Percentiles rank a stretch among this genome's conserved stretches.
These are phyloP conservation scores for Takifugu ocellatus DNA, from an alignment of 2,797 vertebrate species.

Conservation along the genomic window DNA sequence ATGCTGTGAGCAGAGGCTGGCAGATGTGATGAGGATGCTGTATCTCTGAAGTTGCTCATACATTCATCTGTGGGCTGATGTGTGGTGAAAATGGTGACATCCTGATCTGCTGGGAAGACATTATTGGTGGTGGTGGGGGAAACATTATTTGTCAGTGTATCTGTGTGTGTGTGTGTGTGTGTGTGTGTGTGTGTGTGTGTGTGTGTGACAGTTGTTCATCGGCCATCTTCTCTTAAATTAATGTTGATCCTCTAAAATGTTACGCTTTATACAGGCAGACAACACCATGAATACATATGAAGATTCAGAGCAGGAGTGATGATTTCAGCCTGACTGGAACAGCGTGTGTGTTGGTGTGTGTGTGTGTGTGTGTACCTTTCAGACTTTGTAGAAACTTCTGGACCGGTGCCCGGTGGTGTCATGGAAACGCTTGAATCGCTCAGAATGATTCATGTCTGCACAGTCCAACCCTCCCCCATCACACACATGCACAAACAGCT, in stretches of 20 bases:
- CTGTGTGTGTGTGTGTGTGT: slow-evolving; percentile 5
- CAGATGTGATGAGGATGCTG: slow-evolving; percentile 58
- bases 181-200: slow-evolving; percentile 37
- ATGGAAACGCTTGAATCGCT: slow-evolving; percentile 98
- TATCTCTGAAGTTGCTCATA: slow-evolving; percentile 51
- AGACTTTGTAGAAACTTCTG: slow-evolving; percentile 90
- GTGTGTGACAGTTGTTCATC: slow-evolving; percentile 53
- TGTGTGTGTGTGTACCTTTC: slow-evolving; percentile 77
- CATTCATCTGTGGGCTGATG: slow-evolving; percentile 70
- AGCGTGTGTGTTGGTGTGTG: slow-evolving; percentile 13
- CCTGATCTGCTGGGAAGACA: slow-evolving; percentile 59
- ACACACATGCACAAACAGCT: slow-evolving; percentile 25
- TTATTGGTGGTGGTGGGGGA: background rate
- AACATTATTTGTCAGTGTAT: background rate
- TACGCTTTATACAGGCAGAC: slow-evolving; percentile 44
- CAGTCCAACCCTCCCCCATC: slow-evolving; percentile 60
- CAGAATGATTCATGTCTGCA: slow-evolving; percentile 94
- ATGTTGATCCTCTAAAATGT: slow-evolving; percentile 50
- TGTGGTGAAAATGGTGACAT: slow-evolving; percentile 52
- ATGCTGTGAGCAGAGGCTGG: slow-evolving; percentile 17
- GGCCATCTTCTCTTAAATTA: slow-evolving; percentile 63
- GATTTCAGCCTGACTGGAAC: slow-evolving; percentile 13
- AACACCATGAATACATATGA: slow-evolving; percentile 51
- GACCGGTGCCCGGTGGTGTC: slow-evolving; percentile 94
- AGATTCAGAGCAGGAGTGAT: slow-evolving; percentile 32